phyloP scores from a whole-genome alignment of 2,113 vertebrate species.

The Oreotragus oreotragus region DNA sequence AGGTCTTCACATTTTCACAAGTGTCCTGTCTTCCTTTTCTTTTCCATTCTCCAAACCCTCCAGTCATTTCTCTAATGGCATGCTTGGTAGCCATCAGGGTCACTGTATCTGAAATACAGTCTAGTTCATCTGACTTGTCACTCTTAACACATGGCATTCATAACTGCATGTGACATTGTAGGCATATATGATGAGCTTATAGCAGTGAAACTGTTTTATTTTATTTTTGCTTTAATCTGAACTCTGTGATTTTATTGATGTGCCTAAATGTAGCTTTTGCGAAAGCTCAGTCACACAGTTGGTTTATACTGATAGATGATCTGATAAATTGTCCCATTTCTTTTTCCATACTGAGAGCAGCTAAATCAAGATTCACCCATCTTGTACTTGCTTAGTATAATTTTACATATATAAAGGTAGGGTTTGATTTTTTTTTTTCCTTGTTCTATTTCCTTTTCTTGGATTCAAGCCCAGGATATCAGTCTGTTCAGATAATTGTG shows the following conservation, averaged over 20 bases:
- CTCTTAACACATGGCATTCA: background rate
- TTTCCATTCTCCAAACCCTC: background rate
- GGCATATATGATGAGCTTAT: background rate
- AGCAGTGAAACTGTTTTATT: background rate
- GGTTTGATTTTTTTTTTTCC: background rate
- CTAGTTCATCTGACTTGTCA: background rate
- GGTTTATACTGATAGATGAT: background rate
- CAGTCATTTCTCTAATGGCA: background rate
- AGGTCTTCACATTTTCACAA: background rate
- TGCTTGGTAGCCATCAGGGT: background rate
- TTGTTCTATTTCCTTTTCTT: slow-evolving; percentile 34
- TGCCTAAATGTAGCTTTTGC: background rate
- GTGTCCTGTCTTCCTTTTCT: background rate
- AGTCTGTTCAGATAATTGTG: slow-evolving; percentile 21
- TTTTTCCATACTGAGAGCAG: background rate
- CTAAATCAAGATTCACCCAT: background rate
- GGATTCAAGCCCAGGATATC: background rate
- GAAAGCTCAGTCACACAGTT: background rate
- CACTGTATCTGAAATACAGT: background rate
- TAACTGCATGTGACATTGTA: background rate
- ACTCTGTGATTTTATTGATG: slow-evolving; percentile 1
- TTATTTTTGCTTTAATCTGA: background rate
- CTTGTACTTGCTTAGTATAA: background rate
- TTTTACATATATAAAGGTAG: slow-evolving; percentile 17
- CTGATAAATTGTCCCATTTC: background rate